phyloP scores from a whole-genome alignment of 1,140 invertebrate species.

The Danaus plexippus region DNA sequence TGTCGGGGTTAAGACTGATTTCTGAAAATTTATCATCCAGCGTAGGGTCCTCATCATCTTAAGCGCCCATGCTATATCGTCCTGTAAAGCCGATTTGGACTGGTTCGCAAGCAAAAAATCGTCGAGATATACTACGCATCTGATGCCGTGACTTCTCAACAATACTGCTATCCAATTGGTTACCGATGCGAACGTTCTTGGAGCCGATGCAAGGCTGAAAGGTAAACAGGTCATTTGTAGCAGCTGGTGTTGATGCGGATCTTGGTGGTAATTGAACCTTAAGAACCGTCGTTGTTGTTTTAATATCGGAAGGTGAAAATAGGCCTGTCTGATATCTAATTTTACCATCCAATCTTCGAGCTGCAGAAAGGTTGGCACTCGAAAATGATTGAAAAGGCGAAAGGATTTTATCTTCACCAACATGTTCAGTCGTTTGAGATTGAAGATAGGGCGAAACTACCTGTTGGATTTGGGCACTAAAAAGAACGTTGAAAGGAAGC shows the following conservation, averaged over 20 bases:
- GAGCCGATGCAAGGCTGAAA: conserved; percentile 15
- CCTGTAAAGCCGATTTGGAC: conserved; percentile 5
- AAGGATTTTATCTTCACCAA: conserved; percentile 12
- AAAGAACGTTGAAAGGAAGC: conserved; percentile 10
- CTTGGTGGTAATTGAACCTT: conserved; percentile 9
- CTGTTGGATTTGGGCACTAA: conserved; percentile 13
- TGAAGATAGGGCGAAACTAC: conserved; percentile 8
- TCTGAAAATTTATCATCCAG: conserved; percentile 37
- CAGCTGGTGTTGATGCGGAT: not conserved
- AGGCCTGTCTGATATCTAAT: conserved; percentile 18
- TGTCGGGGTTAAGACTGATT: conserved; percentile 32
- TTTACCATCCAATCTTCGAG: conserved; percentile 19
- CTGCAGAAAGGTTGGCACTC: conserved; percentile 15
- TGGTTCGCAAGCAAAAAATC: conserved; percentile 16
- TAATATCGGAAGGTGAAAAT: conserved; percentile 9
- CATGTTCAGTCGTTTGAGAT: conserved; percentile 14
- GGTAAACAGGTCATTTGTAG: conserved; percentile 13
- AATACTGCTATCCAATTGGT: conserved; percentile 21
- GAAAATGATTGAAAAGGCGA: conserved; percentile 7
- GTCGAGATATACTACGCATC: conserved; percentile 18
- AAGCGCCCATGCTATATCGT: conserved; percentile 5
- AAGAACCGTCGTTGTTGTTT: conserved; percentile 10
- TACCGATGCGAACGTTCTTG: conserved; percentile 13
- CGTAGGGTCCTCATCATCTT: conserved; percentile 20
- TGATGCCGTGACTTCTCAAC: conserved; percentile 14